Base-by-base conservation (phyloP, 1,140 invertebrate genomes). In the Drosophila sturtevanti region DNA sequence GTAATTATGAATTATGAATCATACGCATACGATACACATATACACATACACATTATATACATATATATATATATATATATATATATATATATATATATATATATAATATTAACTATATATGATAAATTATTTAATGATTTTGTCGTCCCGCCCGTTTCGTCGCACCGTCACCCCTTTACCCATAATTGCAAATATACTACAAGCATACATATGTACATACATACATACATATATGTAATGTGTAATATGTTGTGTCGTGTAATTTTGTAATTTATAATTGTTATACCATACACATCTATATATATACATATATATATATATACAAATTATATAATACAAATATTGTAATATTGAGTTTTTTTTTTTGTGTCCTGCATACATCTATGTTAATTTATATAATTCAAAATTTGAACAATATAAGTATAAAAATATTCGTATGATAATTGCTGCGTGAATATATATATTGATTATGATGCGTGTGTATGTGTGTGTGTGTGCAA, bases 201-300 rank as follows among this genome's bases (percentile, higher is more conserved):
- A 48, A 1, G 4, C 4, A 24, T 4, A 24, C 4, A 24, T 59
- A 14, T 54, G 38, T 63, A 74, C 27, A 58, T 63, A 62, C 68
- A 70, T 73, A 12, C 51, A 80, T 44, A 44, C 7, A 14, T 18
- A 18, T 18, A 16, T 44, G 34, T 44, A 44, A 16, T 44, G 41
- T 18, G 41, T 44, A 48, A 48, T 11, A 81, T 85, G 74, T 86
- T 67, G 71, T 75, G 64, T 79, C 72, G 80, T 87, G 74, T 86
- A 75, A 54, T 79, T 81, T 85, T 84, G 72, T 81, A 86, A 85
- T 87, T 48, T 74, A 75, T 86, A 86, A 86, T 86, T 86, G 81
- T 86, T 86, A 87, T 78, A 85, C 68, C 77, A 73, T 68, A 63
- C 52, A 52, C 12, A 63, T 63, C 79, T 73, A 63, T 72, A 77